A percentile compares a stretch with the other conserved stretches of the same genome.
Conservation (phyloP, 2,113 vertebrate species). For the Zosterops pallidus region DNA sequence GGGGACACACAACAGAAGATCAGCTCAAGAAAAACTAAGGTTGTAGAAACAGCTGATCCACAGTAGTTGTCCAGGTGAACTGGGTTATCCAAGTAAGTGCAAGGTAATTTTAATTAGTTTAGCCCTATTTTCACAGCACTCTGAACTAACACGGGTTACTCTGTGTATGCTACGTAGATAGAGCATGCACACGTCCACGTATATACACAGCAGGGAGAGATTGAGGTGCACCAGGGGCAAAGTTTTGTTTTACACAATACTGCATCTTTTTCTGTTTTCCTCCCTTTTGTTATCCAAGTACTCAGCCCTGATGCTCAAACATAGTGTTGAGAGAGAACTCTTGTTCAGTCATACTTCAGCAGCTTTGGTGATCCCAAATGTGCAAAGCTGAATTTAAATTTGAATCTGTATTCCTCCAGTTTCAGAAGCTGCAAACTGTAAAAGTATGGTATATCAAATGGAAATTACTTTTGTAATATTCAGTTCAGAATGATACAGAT, state of each 20-base stretch:
- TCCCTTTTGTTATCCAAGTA: neutral
- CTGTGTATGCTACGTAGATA: neutral
- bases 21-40: neutral
- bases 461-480: neutral
- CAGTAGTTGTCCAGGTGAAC: neutral
- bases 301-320: neutral
- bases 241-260: neutral
- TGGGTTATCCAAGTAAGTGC: neutral
- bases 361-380: neutral
- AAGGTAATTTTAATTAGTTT: neutral
- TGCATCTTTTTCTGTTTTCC: neutral
- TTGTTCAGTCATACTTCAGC: neutral
- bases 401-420: neutral
- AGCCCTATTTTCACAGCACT: neutral
- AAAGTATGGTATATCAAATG: neutral
- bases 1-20: neutral
- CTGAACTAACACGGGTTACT: neutral
- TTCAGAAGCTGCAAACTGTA: neutral
- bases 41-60: neutral
- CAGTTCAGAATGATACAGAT: neutral
- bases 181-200: neutral
- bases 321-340: neutral
- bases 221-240: neutral
- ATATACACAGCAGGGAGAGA: accelerated
- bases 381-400: neutral